Evolutionary conservation across 2,888 invertebrate genomes (phyloP), one percentile per base, ranked within the genome.

Genomic region (Dendrolimus houi): DNA sequence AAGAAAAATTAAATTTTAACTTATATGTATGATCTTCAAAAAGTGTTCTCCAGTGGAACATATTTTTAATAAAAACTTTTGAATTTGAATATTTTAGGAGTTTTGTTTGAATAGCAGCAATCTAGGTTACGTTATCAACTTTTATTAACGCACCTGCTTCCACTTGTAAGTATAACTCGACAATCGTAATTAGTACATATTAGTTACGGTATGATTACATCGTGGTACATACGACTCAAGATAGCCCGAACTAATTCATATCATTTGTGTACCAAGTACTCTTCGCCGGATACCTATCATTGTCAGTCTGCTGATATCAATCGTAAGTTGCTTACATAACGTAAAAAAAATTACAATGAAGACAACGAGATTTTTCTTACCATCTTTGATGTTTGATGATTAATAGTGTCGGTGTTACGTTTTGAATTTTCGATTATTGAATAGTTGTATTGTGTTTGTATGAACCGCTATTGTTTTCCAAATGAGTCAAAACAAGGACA

Each of bases 101-200:
- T 29, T 29, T 29, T 29, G 29, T 29, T 29, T 29, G 29, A 29
- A 29, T 29, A 29, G 29, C 29, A 29, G 57, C 62, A 69, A 81
- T 77, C 74, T 81, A 78, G 81, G 81, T 68, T 81, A 69, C 68
- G 70, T 68, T 74, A 72, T 76, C 70, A 62, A 65, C 67, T 73
- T 66, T 67, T 66, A 63, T 66, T 56, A 52, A 64, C 61, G 66
- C 69, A 74, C 71, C 71, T 74, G 75, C 66, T 58, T 61, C 60
- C 59, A 61, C 58, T 59, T 60, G 59, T 58, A 53, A 52, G 10
- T 52, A 59, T 59, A 55, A 63, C 58, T 58, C 57, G 55, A 60
- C 58, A 61, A 62, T 13, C 55, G 60, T 66, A 67, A 70, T 70
- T 66, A 68, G 64, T 62, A 40, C 13, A 14, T 54, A 60, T 70